These are phyloP conservation scores for Haliaeetus leucogaster DNA, from an alignment of 2,113 vertebrate species.

Conservation along the genomic window DNA sequence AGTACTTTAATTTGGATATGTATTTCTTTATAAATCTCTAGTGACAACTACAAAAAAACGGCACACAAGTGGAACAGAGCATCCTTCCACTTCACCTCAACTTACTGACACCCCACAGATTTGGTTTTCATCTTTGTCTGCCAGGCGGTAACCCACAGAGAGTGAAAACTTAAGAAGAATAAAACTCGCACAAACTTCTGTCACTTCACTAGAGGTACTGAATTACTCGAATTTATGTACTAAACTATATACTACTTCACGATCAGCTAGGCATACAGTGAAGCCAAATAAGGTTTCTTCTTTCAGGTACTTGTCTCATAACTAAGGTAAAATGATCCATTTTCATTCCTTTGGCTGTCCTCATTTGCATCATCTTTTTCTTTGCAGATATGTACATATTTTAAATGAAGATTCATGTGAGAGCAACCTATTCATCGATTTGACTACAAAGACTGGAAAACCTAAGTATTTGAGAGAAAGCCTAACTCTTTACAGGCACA, in stretches of 20 bases:
- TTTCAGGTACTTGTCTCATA: not conserved
- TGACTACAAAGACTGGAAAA: not conserved
- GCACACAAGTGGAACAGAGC: not conserved
- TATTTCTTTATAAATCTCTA: not conserved
- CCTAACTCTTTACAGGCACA: rapidly evolving
- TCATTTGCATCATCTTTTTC: not conserved
- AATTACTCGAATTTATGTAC: not conserved
- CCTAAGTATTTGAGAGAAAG: not conserved
- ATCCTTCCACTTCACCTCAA: not conserved
- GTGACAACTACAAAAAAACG: not conserved
- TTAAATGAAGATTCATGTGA: not conserved
- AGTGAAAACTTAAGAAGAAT: not conserved
- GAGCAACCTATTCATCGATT: not conserved
- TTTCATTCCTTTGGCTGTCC: not conserved
- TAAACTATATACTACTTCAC: not conserved
- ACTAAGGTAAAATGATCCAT: not conserved
- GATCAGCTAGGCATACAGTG: not conserved
- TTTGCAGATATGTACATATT: not conserved
- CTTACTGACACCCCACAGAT: not conserved
- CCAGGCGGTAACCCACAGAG: not conserved
- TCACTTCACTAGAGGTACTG: not conserved
- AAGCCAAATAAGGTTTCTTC: not conserved
- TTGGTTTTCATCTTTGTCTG: not conserved
- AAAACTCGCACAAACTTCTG: not conserved
- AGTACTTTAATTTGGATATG: not conserved